Percentiles rank a stretch among this genome's conserved stretches.
Evolutionary conservation across 1,140 invertebrate genomes (phyloP).

Genomic region (Drosophila guanche): DNA sequence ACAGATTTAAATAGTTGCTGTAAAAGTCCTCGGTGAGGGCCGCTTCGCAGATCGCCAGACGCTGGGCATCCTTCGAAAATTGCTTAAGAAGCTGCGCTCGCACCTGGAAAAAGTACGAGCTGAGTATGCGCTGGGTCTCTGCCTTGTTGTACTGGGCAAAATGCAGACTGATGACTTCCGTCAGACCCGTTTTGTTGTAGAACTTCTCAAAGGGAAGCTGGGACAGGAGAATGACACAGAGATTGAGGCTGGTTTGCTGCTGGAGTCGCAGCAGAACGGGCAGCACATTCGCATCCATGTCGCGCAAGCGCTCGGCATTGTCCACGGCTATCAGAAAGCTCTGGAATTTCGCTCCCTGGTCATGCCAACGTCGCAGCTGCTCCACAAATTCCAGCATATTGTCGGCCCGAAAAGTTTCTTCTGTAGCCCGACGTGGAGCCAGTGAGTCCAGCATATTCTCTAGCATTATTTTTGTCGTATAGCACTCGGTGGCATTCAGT

Average conservation of each 20-base stretch:
- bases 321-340: conserved; percentile 88
- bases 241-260: conserved; percentile 89
- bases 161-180: conserved; percentile 90
- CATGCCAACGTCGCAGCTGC: conserved; percentile 81
- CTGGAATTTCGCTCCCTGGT: not conserved
- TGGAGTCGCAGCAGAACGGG: conserved; percentile 88
- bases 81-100: conserved; percentile 24
- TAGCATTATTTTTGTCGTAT: conserved; percentile 89
- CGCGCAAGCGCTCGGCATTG: conserved; percentile 90
- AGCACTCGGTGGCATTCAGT: conserved; percentile 93
- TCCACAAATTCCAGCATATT: conserved; percentile 90
- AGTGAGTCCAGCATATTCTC: conserved; percentile 90
- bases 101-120: conserved; percentile 81
- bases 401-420: conserved; percentile 86
- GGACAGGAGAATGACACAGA: conserved; percentile 91
- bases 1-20: conserved; percentile 90
- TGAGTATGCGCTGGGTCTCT: conserved; percentile 90
- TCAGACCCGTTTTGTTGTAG: conserved; percentile 87
- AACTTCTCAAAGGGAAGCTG: conserved; percentile 93
- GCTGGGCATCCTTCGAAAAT: conserved; percentile 7
- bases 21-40: conserved; percentile 86
- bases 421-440: not conserved
- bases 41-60: conserved; percentile 42
- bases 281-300: conserved; percentile 89
- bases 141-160: conserved; percentile 93